These are phyloP conservation scores for Stenopsyche tienmushanensis DNA, from an alignment of 1,140 invertebrate species.

Conservation along the genomic window DNA sequence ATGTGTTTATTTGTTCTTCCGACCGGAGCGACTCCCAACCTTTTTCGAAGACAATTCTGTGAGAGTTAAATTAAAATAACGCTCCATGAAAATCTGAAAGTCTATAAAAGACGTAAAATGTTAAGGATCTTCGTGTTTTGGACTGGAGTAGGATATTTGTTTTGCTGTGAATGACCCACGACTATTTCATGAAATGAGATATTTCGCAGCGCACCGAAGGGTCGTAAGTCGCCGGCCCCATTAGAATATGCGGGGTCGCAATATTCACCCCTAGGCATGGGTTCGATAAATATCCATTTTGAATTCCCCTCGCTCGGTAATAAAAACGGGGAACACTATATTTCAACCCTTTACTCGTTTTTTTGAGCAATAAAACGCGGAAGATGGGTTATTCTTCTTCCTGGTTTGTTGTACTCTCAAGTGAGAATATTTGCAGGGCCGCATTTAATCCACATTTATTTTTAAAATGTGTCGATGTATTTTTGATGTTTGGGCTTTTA, in stretches of 20 bases:
- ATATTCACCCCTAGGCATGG: not conserved
- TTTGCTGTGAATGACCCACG: conserved; percentile 11
- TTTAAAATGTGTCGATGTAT: too few relatives aligned
- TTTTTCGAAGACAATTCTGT: too few relatives aligned
- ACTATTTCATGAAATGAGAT: conserved; percentile 7
- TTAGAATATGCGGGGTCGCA: not conserved
- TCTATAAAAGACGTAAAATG: too few relatives aligned
- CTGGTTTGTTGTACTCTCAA: conserved; percentile 34
- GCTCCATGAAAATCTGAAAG: not conserved
- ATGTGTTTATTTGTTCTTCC: conserved; percentile 9
- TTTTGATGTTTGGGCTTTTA: too few relatives aligned
- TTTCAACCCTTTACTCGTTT: conserved; percentile 37
- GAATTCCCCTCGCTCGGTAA: not conserved
- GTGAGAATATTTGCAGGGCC: conserved; percentile 18
- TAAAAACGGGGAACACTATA: conserved; percentile 21
- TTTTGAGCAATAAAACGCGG: conserved; percentile 39
- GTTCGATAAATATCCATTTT: not conserved
- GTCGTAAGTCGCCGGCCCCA: not conserved
- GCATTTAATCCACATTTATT: too few relatives aligned
- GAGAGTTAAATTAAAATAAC: not conserved
- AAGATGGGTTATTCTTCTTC: conserved; percentile 41
- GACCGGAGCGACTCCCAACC: too few relatives aligned
- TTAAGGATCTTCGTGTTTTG: too few relatives aligned
- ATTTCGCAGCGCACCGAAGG: not conserved
- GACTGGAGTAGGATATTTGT: conserved; percentile 16